Base-by-base conservation (phyloP, 2,113 vertebrate species). In the Zosterops hypoxanthus region DNA sequence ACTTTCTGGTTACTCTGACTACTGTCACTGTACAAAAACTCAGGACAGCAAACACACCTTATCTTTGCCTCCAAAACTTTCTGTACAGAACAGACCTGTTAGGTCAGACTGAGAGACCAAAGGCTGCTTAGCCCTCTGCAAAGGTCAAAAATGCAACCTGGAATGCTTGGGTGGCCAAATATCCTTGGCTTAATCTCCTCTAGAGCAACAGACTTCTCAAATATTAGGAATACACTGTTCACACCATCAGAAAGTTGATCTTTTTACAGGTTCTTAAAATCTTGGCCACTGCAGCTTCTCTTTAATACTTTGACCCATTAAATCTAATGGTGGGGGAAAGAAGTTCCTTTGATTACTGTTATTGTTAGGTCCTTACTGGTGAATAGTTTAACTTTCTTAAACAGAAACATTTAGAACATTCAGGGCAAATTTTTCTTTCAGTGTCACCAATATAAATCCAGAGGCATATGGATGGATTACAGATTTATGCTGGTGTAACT, bases 301-400 rank as follows among this genome's bases (percentile, higher is more conserved):
- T 82, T 90, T 75, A 56, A 59, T 34, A 34, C 26, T 81, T 71
- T 70, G 9, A 73, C 25, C 24, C 41, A 9, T 86, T 79, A 76
- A 88, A 60, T 88, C 47, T 50, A 59, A 59, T 69, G 9, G 52
- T 13, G 17, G 4, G 14, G 15, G 2, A 12, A 61, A 57, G 72
- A 75, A 91, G 64, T 89, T 60, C 36, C 59, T 94, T 96, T 94
- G 90, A 78, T 91, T 95, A 94, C 55, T 94, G 41, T 94, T 94
- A 95, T 80, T 93, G 77, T 85, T 96, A 90, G 78, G 81, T 92
- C 86, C 47, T 89, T 84, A 79, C 83, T 93, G 36, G 86, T 92
- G 95, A 96, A 86, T 93, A 95, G 96, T 39, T 39, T 76, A 75
- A 79, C 83, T 94, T 94, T 53, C 25, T 57, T 59, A 57, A 60